A percentile compares a stretch with the other conserved stretches of the same genome.
Evolutionary conservation across 2,888 invertebrate genomes (phyloP).

Genomic region (Oegoconia quadripuncta): DNA sequence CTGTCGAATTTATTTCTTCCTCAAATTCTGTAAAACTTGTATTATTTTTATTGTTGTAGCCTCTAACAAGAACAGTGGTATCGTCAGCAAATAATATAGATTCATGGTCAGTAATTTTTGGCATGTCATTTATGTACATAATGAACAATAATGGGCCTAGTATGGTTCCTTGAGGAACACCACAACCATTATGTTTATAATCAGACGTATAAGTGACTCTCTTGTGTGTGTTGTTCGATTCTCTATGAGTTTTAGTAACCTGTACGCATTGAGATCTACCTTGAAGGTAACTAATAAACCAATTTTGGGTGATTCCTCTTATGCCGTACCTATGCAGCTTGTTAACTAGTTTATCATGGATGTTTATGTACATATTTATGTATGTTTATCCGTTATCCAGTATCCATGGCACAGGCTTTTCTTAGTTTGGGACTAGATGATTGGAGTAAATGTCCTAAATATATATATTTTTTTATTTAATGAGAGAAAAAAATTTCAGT

Average conservation of each 20-base stretch:
- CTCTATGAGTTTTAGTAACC: background rate
- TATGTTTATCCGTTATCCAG: no score
- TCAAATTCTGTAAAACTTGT: no score
- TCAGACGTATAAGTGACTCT: background rate
- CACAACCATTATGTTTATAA: background rate
- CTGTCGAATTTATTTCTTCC: no score
- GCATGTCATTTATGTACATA: slow-evolving; percentile 13
- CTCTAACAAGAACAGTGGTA: slow-evolving; percentile 24
- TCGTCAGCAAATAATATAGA: slow-evolving; percentile 14
- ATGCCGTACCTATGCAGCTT: background rate
- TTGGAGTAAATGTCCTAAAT: no score
- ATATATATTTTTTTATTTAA: no score
- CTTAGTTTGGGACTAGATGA: no score
- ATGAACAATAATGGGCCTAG: slow-evolving; percentile 14
- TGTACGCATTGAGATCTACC: background rate
- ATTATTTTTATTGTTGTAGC: no score
- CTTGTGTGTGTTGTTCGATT: background rate
- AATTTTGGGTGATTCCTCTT: background rate
- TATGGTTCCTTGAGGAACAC: no score
- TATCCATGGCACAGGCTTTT: no score
- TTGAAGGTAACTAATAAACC: background rate
- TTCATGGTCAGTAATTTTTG: slow-evolving; percentile 3
- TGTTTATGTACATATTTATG: no score
- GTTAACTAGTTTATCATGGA: background rate
- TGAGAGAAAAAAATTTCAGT: no score